Conservation (phyloP, 2,888 invertebrate genomes). For the Cephus spinipes region DNA sequence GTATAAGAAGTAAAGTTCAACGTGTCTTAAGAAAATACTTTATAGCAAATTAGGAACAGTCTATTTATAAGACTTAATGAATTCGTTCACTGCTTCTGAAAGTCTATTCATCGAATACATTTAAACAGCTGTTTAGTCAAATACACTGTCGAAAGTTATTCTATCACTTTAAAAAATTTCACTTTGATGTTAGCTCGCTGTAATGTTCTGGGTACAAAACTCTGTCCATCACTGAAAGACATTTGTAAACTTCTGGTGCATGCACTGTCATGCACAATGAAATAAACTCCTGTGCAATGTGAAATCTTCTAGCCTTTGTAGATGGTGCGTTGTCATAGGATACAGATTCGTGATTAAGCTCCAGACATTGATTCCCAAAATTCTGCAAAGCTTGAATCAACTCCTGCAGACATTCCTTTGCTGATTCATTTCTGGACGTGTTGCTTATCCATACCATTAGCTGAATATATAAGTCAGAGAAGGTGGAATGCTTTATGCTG, state of each 20-base stretch:
- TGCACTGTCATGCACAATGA: constrained; percentile 29
- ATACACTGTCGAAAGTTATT: neutral
- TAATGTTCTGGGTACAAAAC: constrained; percentile 18
- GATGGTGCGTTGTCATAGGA: constrained; percentile 1
- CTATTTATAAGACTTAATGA: neutral
- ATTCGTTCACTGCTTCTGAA: neutral
- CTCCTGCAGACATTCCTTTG: constrained; percentile 14
- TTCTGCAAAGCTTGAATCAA: constrained; percentile 24
- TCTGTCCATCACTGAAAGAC: constrained; percentile 26
- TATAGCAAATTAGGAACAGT: neutral
- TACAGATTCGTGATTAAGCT: neutral
- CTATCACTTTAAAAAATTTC: neutral
- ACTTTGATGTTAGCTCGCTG: neutral
- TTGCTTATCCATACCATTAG: constrained; percentile 25
- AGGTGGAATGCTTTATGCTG: constrained; percentile 25
- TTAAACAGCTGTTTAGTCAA: neutral
- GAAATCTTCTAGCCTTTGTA: constrained; percentile 11
- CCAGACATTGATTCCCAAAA: constrained; percentile 29
- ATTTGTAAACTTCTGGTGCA: constrained; percentile 22
- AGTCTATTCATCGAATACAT: neutral
- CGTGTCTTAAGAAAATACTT: neutral
- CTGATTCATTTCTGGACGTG: constrained; percentile 11
- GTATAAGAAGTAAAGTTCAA: neutral
- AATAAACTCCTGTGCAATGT: constrained; percentile 26
- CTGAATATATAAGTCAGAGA: constrained; percentile 25